Evolutionary conservation across 2,888 invertebrate genomes (phyloP).

Genomic region (Crioceris asparagi): DNA sequence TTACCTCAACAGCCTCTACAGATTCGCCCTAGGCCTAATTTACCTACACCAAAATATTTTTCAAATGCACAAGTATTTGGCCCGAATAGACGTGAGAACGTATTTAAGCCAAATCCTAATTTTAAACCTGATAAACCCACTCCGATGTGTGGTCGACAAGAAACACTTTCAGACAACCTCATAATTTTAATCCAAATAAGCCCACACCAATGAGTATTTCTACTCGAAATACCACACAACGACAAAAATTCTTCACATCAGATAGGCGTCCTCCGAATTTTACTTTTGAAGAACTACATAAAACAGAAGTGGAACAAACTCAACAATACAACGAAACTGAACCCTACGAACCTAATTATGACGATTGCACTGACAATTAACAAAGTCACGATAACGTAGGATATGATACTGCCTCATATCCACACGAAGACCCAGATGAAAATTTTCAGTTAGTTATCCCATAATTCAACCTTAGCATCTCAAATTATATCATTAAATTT

Average conservation of each 20-base stretch:
- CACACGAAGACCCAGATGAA: no score
- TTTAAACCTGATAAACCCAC: no score
- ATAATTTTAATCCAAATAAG: no score
- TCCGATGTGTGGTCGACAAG: no score
- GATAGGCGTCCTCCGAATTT: neutral
- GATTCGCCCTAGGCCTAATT: neutral
- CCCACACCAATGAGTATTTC: conserved; percentile 4
- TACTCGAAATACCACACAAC: conserved; percentile 1
- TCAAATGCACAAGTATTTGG: no score
- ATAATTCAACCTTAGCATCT: neutral
- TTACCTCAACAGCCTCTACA: neutral
- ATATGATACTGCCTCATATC: no score
- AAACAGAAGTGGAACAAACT: neutral
- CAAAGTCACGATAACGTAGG: neutral
- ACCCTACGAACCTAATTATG: neutral
- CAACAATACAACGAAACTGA: no score
- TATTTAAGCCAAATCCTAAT: neutral
- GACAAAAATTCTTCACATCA: neutral
- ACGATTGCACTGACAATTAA: neutral
- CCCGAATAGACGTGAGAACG: neutral
- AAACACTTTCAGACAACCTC: no score
- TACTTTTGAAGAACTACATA: neutral
- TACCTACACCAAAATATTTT: neutral
- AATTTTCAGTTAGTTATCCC: conserved; percentile 1
- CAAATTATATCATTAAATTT: neutral